Base-by-base conservation (phyloP, 2,113 vertebrate species). In the Phycodurus eques region DNA sequence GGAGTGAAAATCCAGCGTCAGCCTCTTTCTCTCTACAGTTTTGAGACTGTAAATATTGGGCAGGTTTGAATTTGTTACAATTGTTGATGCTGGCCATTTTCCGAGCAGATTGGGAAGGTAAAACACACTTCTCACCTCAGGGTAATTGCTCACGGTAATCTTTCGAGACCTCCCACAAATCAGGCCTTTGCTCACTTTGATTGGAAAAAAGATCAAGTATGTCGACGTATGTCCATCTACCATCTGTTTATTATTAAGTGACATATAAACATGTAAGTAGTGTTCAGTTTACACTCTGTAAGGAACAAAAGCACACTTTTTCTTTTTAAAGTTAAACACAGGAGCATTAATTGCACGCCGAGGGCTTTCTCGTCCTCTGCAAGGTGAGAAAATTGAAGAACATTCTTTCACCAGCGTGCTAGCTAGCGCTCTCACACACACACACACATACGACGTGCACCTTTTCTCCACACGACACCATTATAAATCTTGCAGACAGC, bases 401-500 rank as follows among this genome's bases (percentile, higher is more conserved):
- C 81, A 81, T 77, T 72, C 82, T 74, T 82, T 79, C 54, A 84
- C 79, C 80, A 72, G 71, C 69, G 67, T 78, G 75, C 79, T 80
- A 81, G 76, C 75, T 82, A 72, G 60, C 77, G 39, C 69, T 54
- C 22, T 72, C 66, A 63, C 22, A 46, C 62, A 75, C 22, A 46
- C 62, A 75, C 76, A 4, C 8, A 11, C 20, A 22, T 22, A 77
- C 47, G 70, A 81, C 69, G 75, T 71, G 73, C 79, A 83, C 76
- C 68, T 74, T 80, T 71, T 56, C 42, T 43, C 63, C 31, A 74
- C 77, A 79, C 83, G 84, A 88, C 75, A 75, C 85, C 87, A 87
- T 90, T 92, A 90, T 92, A 92, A 90, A 92, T 92, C 89, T 90
- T 88, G 74, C 85, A 81, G 90, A 88, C 90, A 92, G 89, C 87